Evolutionary conservation across 2,888 invertebrate species (phyloP), one percentile per base, ranked within the genome.

Genomic region (Andrena fulva): DNA sequence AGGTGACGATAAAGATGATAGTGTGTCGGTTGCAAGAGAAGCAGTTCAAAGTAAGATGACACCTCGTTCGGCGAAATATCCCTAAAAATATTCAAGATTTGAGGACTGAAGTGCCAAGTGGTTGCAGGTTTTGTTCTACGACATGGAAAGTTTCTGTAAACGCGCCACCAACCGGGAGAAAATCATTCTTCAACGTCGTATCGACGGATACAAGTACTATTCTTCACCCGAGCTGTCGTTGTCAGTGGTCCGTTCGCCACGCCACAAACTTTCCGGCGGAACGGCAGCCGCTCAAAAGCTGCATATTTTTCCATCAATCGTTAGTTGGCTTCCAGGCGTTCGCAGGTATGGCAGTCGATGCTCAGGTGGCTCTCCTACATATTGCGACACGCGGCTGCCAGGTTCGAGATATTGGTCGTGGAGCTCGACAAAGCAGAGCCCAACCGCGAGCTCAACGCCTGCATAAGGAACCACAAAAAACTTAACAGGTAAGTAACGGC

Each of bases 281-380:
- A 29, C 8, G 70, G 1, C 68, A 77, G 5, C 72, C 75, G 0
- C 29, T 85, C 1, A 83, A 84, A 31, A 77, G 70, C 54, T 42
- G 87, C 3, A 66, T 92, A 3, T 93, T 91, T 72, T 31, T 86
- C 6, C 85, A 86, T 7, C 93, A 93, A 59, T 77, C 85, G 3
- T 12, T 93, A 2, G 89, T 88, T 0, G 91, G 91, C 12, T 85
- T 89, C 7, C 92, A 92, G 80, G 79, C 7, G 1, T 66, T 80
- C n/a, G 70, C 91, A 0, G 86, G 89, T 16, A 87, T 91, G 33
- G 79, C 85, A 1, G 86, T 91, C 3, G 92, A 93, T 60, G 87
- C 88, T 3, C 89, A 87, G 68, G 77, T 92, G 3, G 90, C 90
- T 0, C 64, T 89, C 42, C 81, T 93, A 20, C 20, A 20, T 20